Conservation (phyloP, 2,113 vertebrate genomes). For the Stegastes partitus region DNA sequence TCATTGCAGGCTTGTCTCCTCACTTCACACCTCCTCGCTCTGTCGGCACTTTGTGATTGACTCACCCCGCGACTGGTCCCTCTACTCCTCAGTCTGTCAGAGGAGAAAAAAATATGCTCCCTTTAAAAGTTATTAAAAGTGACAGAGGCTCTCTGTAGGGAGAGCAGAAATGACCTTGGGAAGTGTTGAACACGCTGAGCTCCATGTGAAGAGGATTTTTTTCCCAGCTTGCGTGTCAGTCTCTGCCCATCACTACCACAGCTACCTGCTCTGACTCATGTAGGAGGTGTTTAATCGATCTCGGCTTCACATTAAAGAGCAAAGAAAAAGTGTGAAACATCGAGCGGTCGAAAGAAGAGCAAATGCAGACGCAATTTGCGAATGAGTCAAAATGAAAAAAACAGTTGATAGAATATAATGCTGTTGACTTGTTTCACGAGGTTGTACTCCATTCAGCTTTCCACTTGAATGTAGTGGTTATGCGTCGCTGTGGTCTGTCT, state of each 20-base stretch:
- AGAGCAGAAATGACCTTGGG: constrained; percentile 71
- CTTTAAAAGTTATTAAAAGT: constrained; percentile 76
- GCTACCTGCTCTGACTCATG: constrained; percentile 27
- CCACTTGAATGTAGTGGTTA: too few relatives aligned
- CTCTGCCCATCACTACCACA: constrained; percentile 33
- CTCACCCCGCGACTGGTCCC: constrained; percentile 58
- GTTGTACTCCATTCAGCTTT: not conserved
- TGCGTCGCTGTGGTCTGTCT: too few relatives aligned
- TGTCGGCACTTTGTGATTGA: constrained; percentile 65
- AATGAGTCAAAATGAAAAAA: not conserved
- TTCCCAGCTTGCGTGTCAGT: constrained; percentile 31
- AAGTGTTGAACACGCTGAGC: constrained; percentile 44
- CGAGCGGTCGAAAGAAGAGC: not conserved
- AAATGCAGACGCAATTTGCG: not conserved
- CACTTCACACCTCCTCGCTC: constrained; percentile 63
- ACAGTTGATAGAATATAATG: not conserved
- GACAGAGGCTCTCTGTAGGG: constrained; percentile 70
- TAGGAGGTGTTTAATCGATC: constrained; percentile 63
- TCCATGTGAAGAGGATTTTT: constrained; percentile 44
- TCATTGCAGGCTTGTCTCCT: constrained; percentile 47
- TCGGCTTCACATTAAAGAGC: constrained; percentile 14
- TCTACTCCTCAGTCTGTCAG: constrained; percentile 58
- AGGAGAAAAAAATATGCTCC: constrained; percentile 57
- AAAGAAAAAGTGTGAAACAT: not conserved
- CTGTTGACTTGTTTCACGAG: not conserved